Percentiles rank a stretch among this genome's conserved stretches.
These are phyloP conservation scores for Microcebus ravelobensis DNA, from an alignment of 2,113 vertebrate species.

Conservation along the genomic window DNA sequence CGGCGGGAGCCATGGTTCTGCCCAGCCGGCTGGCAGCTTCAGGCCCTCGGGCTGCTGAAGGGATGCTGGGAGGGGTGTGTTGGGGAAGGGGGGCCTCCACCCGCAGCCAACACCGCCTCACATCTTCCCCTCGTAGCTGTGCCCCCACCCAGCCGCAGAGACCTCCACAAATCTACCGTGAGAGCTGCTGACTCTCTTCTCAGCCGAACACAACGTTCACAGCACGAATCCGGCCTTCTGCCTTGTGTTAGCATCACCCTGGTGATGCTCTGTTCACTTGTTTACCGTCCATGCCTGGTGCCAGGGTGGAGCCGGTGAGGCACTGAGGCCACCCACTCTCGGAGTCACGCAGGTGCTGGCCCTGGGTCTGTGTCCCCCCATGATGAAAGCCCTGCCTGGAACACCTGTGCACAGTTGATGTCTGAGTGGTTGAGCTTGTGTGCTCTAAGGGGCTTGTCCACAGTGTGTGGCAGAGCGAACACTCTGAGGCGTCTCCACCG, in stretches of 20 bases:
- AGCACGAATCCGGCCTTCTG: too few species aligned
- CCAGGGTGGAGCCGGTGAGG: too few species aligned
- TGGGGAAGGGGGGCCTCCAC: background rate
- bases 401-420: too few species aligned
- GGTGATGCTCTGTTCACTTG: background rate
- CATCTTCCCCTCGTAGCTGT: background rate
- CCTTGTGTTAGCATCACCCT: background rate
- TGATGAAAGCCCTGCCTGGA: background rate
- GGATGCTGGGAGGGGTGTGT: background rate
- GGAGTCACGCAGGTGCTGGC: background rate
- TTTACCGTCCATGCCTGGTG: background rate
- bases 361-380: background rate
- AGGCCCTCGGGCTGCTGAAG: conserved; percentile 35
- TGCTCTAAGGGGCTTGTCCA: background rate
- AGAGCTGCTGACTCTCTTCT: background rate
- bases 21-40: background rate
- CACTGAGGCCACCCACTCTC: background rate
- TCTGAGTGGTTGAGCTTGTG: background rate
- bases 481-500: background rate
- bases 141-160: conserved; percentile 42
- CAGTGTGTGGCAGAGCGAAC: background rate
- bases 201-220: background rate
- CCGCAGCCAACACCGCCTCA: background rate
- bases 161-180: conserved; percentile 14
- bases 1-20: background rate